A percentile compares a stretch with the other conserved stretches of the same genome.
Conservation (phyloP, 1,140 invertebrate species). For the Berghia stephanieae region DNA sequence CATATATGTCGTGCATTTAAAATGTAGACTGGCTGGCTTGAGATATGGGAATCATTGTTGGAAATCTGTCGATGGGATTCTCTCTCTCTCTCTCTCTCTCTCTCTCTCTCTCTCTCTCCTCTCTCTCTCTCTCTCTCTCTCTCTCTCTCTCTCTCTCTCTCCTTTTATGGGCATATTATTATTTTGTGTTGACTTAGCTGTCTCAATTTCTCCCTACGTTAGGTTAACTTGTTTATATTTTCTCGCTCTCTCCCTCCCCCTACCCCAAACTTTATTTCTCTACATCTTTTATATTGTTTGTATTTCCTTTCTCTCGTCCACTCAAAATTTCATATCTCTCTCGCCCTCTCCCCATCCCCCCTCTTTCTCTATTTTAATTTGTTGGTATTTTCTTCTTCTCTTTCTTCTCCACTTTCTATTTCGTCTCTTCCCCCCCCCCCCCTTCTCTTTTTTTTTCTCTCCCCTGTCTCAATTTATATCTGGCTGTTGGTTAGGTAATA, state of each 20-base stretch:
- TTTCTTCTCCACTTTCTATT: not conserved
- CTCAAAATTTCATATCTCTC: not conserved
- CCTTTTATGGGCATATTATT: too few relatives aligned
- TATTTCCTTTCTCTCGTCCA: not conserved
- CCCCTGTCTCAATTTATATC: too few relatives aligned
- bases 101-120: not conserved
- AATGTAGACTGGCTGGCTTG: not conserved
- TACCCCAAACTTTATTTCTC: constrained; percentile 19
- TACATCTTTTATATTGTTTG: too few relatives aligned
- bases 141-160: not conserved
- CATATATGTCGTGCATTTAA: not conserved
- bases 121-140: not conserved
- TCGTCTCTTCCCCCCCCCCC: not conserved
- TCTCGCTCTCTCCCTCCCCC: constrained; percentile 1
- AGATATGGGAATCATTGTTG: too few relatives aligned
- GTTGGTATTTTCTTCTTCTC: not conserved
- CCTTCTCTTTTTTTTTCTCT: not conserved
- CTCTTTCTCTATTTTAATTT: not conserved
- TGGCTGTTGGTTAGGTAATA: too few relatives aligned
- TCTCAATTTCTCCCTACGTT: too few relatives aligned
- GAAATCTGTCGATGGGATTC: not conserved
- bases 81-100: constrained; percentile 15
- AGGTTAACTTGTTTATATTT: too few relatives aligned
- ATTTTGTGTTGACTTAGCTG: too few relatives aligned
- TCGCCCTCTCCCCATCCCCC: not conserved